Conservation (phyloP, 92 coral and sea anemone species). For the Parazoanthus swiftii region DNA sequence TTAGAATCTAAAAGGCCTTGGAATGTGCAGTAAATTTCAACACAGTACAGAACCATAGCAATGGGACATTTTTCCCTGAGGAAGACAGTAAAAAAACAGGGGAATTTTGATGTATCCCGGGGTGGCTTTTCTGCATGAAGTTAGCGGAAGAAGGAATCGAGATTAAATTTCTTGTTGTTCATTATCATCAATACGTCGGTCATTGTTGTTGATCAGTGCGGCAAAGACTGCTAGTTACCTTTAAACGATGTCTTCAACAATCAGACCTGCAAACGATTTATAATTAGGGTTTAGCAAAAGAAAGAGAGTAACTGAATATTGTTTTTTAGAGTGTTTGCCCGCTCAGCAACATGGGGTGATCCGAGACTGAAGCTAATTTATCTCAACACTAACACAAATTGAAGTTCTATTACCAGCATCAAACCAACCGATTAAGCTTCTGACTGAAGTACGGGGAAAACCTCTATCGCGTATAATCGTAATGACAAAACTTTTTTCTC, state of each 20-base stretch:
- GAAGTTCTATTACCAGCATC: not conserved
- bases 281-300: no score
- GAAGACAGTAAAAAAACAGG: no score
- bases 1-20: no score
- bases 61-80: no score
- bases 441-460: not conserved
- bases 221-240: not conserved
- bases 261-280: not conserved
- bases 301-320: no score
- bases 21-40: no score
- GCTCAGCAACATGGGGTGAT: not conserved
- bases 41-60: no score
- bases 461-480: not conserved
- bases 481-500: not conserved
- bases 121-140: not conserved
- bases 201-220: not conserved
- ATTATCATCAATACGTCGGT: not conserved
- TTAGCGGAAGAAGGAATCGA: no score
- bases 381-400: not conserved
- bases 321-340: no score
- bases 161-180: not conserved
- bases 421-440: not conserved
- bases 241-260: not conserved
- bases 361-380: not conserved
- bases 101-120: no score